phyloP scores from a whole-genome alignment of 1,140 invertebrate genomes.

The Formica selysi region DNA sequence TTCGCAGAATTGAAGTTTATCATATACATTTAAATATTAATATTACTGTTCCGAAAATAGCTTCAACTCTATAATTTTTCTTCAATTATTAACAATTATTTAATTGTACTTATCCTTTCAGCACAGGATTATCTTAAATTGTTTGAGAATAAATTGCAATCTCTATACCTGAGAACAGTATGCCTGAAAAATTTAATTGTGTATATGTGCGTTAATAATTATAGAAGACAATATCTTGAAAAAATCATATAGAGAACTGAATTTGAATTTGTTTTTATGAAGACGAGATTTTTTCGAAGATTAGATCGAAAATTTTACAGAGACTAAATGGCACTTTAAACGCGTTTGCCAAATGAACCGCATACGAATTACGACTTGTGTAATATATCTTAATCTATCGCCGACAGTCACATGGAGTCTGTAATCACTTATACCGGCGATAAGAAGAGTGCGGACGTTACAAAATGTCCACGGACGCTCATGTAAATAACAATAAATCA shows the following conservation, averaged over 20 bases:
- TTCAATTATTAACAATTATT: neutral
- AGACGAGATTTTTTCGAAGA: neutral
- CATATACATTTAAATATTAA: neutral
- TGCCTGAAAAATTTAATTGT: neutral
- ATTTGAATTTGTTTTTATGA: neutral
- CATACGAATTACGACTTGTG: neutral
- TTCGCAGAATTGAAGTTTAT: no score
- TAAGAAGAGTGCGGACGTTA: constrained; percentile 25
- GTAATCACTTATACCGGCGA: constrained; percentile 38
- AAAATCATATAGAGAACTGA: neutral
- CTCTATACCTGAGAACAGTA: neutral
- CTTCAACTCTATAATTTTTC: neutral
- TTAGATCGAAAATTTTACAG: neutral
- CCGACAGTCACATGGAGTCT: constrained; percentile 23
- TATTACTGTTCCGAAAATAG: neutral
- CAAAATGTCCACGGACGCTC: neutral
- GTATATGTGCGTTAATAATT: neutral
- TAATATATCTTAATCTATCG: constrained; percentile 53
- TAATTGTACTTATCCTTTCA: neutral
- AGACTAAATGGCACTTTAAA: neutral
- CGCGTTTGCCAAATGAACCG: constrained; percentile 2
- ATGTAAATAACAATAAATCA: constrained; percentile 28
- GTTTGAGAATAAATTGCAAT: neutral
- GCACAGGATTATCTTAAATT: constrained; percentile 17
- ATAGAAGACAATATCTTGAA: neutral